phyloP scores from a whole-genome alignment of 2,888 invertebrate genomes.

The Lutraria lutraria region DNA sequence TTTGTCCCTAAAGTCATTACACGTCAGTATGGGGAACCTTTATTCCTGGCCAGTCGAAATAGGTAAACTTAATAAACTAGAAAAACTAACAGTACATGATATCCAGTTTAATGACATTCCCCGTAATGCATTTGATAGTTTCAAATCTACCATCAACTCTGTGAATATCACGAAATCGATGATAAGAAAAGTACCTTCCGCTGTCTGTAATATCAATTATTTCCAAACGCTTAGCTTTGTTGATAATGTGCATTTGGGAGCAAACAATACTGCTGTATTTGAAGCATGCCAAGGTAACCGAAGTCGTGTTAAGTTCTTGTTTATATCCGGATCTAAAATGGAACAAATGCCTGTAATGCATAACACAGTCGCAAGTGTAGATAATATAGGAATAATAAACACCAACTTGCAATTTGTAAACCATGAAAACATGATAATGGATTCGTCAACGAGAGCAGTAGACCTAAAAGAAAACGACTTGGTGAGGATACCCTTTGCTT shows the following conservation, averaged over 20 bases:
- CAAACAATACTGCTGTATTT: not conserved
- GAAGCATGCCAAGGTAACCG: conserved; percentile 3
- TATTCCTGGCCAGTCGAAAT: conserved; percentile 21
- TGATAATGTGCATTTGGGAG: not conserved
- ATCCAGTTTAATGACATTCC: conserved; percentile 1
- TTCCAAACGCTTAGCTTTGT: conserved; percentile 12
- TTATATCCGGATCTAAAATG: not conserved
- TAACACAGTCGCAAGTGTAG: not conserved
- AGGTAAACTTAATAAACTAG: conserved; percentile 1
- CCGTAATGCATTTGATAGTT: conserved; percentile 16
- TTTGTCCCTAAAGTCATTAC: not conserved
- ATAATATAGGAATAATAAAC: not conserved
- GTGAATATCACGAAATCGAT: not conserved
- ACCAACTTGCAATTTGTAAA: not conserved
- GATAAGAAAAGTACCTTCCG: not conserved
- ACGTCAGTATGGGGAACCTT: not conserved
- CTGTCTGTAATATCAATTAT: not conserved
- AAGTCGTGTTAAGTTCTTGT: not conserved
- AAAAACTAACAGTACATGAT: not conserved
- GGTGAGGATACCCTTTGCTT: conserved; percentile 18
- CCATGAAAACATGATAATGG: not conserved
- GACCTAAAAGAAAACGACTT: conserved; percentile 14
- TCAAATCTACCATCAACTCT: not conserved
- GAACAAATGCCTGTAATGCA: conserved; percentile 7
- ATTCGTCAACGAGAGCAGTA: not conserved